A percentile compares a stretch with the other conserved stretches of the same genome.
phyloP scores from a whole-genome alignment of 2,113 vertebrate genomes.

The Pelecanus crispus region DNA sequence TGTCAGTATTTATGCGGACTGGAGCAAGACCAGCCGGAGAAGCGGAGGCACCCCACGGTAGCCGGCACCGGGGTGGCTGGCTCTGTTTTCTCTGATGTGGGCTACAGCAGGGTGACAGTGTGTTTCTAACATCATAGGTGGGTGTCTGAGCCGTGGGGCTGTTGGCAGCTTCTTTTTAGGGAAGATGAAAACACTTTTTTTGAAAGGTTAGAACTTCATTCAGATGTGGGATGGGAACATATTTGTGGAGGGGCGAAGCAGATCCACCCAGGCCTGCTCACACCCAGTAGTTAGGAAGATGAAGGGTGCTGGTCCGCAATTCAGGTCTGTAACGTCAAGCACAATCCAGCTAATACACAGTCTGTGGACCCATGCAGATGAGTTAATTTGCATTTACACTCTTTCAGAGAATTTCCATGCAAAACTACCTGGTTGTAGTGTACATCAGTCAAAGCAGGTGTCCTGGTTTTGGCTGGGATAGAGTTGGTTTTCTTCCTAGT shows the following conservation, averaged over 20 bases:
- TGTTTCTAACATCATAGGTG: background rate
- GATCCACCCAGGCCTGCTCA: background rate
- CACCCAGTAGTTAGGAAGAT: background rate
- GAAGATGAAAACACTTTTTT: background rate
- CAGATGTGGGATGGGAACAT: background rate
- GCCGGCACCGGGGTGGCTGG: background rate
- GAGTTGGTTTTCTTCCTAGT: too few species aligned
- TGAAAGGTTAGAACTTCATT: background rate
- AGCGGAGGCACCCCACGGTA: background rate
- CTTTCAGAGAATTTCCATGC: background rate
- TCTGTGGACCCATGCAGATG: background rate
- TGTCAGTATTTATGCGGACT: background rate
- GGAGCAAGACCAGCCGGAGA: background rate
- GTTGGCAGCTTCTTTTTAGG: background rate
- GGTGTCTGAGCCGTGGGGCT: background rate
- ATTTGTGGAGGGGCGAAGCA: background rate
- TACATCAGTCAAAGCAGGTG: background rate
- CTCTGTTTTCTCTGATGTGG: background rate
- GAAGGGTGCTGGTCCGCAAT: background rate
- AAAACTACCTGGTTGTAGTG: background rate
- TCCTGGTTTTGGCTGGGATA: too few species aligned
- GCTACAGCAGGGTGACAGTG: rapidly evolving
- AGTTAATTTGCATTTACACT: background rate
- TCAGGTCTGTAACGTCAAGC: background rate
- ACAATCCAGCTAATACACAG: rapidly evolving